Base-by-base conservation (phyloP, 1,140 invertebrate genomes). In the Acyrthosiphon pisum region DNA sequence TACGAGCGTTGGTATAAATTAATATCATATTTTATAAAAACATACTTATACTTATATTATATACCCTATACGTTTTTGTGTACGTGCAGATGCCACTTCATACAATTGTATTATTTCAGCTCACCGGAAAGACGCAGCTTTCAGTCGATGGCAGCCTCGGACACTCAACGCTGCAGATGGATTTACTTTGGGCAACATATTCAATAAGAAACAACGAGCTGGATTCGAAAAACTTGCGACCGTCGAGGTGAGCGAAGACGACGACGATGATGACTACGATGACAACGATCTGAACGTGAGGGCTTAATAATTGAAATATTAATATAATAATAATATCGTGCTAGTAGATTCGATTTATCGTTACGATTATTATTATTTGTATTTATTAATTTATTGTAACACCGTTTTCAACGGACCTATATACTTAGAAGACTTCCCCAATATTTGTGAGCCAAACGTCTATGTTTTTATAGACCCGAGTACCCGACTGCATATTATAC, bases 141-240 rank as follows among this genome's bases (percentile, higher is more conserved):
- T 84, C 48, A 53, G 91, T 86, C 91, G 91, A 14, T 93, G 91
- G 91, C 81, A 93, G 7, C 48, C 91, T 41, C 30, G 81, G 48
- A 93, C 81, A 26, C 53, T 83, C 4, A 84, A 83, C 20, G 46
- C 90, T 9, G 81, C 90, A 1, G 91, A 93, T n/a, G 91, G 91
- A 41, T 93, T 93, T 56, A 93, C 91, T n/a, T 44, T 93, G n/a
- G 91, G 91, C 23, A 93, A 93, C 35, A 93, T 93, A 50, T 93
- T 93, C 48, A 93, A 93, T 23, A 84, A 93, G 9, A 93, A 93
- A 56, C 91, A 83, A 84, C 76, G 76, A 20, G 91, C 91, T 7
- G 91, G 91, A 22, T 93, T 93, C 22, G 91, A 93, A 86, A 93
- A 93, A 93, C 81, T 93, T 7, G 91, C 91, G 9, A 93, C 76